These are phyloP conservation scores for Melipona bicolor DNA, from an alignment of 2,888 invertebrate species.

Conservation along the genomic window DNA sequence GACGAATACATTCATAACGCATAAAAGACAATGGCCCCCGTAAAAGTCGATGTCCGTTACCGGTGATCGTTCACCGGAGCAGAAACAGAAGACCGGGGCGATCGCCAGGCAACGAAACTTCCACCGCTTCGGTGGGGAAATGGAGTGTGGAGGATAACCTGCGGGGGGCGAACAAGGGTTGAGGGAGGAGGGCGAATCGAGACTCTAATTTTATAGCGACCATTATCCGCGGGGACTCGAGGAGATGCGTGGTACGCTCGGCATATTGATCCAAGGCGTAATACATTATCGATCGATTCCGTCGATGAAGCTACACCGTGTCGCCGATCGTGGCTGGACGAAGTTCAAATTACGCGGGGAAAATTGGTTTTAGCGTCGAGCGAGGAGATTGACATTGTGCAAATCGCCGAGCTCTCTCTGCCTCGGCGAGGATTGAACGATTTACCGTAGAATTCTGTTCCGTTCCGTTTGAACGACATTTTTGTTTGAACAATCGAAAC, in stretches of 20 bases:
- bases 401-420: too few species aligned
- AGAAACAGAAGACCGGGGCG: conserved; percentile 44
- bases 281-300: conserved; percentile 61
- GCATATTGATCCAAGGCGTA: conserved; percentile 60
- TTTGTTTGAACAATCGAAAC: too few species aligned
- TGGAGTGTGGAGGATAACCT: conserved; percentile 52
- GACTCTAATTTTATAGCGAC: conserved; percentile 67
- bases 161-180: too few species aligned
- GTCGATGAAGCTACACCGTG: not conserved
- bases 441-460: too few species aligned
- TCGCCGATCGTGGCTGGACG: not conserved
- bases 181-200: not conserved
- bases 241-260: conserved; percentile 46
- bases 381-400: not conserved
- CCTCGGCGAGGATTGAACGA: too few species aligned
- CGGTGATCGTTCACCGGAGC: conserved; percentile 46
- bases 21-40: conserved; percentile 64
- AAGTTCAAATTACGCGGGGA: not conserved
- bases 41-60: conserved; percentile 63
- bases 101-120: conserved; percentile 33
- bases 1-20: conserved; percentile 60
- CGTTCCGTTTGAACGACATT: too few species aligned
- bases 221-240: conserved; percentile 59
- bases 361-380: not conserved
- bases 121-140: conserved; percentile 35